Base-by-base conservation (phyloP, 2,113 vertebrate species). In the Xiphorhynchus elegans region DNA sequence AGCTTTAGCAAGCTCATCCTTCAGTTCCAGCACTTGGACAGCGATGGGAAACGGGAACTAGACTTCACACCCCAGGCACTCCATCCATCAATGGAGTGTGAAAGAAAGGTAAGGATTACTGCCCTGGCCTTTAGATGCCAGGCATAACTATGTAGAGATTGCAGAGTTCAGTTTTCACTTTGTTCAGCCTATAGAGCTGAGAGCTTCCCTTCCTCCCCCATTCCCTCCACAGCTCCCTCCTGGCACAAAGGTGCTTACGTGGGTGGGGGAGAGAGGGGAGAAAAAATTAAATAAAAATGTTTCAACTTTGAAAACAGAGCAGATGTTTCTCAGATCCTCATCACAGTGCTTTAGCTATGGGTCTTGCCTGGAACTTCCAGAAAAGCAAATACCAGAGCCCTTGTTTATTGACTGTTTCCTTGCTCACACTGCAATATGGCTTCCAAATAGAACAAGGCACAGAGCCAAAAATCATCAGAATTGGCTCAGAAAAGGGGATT, bases 11-110 rank as follows among this genome's bases (percentile, higher is more conserved):
- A 93, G 6, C 66, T 81, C 64, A 77, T 89, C 82, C 70, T 63
- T 58, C 83, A 82, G 55, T 80, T 97, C 90, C 95, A 96, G 94
- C 89, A 80, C 81, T 94, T 96, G 92, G 94, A 92, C 87, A 96
- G 88, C 76, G 89, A 95, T 85, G 58, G 77, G 75, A 88, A 92
- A 94, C 3, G 18, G 85, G 77, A 93, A 89, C 92, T 67, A 69
- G 56, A 78, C 62, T 91, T 87, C 63, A 91, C 76, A 89, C 60
- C 68, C 84, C 46, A 83, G 90, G 55, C 94, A 96, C 69, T 14
- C 88, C 49, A 89, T 95, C 56, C 64, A 56, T 93, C 96, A 96
- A 39, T 90, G 49, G 88, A 90, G 92, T 96, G 87, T 95, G 95
- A 96, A 82, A 94, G 87, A 87, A 96, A 94, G 85, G 53, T 69